Base-by-base conservation (phyloP, 2,797 vertebrate species). In the Syngnathus rostellatus region DNA sequence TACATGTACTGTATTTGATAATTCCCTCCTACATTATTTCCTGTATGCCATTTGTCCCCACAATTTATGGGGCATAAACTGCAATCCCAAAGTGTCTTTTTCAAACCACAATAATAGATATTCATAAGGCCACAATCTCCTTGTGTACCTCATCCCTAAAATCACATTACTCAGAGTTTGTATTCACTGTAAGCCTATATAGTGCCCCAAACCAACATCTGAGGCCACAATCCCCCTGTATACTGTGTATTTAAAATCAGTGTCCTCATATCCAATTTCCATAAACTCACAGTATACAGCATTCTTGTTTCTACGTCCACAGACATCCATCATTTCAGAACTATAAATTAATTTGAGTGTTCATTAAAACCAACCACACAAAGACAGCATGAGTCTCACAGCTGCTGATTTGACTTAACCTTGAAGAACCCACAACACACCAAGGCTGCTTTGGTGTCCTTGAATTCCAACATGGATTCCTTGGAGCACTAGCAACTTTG, bases 311-410 rank as follows among this genome's bases (percentile, higher is more conserved):
- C 4, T 57, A 31, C 17, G 14, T 14, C 31, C 53, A 54, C 53
- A 25, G 53, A 14, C 11, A 25, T 54, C 21, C 21, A 54, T 54
- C 9, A 54, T 54, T 54, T 23, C 14, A 54, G 21, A 23, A 10
- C 21, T 25, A 23, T 54, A 12, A 25, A 54, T 12, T 23, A 12
- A 23, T 54, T 54, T 25, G 53, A 54, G 53, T 25, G 10, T 25
- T 23, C 23, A 25, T 54, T 54, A 6, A 23, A 23, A 25, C 25
- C 53, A 54, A 54, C 12, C 53, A 54, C 53, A 54, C 19, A 64
- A 71, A 74, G 72, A 67, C 59, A 73, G 10, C 63, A 48, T 5
- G 38, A n/a, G 53, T 54, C 10, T 48, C 63, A 43, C 10, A 63
- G 45, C 23, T 40, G 23, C 3, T 25, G 53, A 25, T 54, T 21